Evolutionary conservation across 2,888 invertebrate genomes (phyloP).

Genomic region (Pasiphila rectangulata): DNA sequence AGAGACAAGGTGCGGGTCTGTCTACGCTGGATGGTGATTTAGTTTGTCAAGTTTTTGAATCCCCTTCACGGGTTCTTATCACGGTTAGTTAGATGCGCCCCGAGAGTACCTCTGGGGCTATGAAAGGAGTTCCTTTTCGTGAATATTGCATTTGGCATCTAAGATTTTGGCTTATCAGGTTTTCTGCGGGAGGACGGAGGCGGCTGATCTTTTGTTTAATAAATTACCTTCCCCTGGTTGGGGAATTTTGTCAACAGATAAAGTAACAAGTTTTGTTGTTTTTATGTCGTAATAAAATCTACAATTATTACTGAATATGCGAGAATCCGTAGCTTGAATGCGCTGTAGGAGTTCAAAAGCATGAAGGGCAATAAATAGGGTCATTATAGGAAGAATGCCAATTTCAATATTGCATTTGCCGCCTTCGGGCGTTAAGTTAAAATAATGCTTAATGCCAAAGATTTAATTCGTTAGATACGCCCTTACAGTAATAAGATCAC

Average conservation of each 20-base stretch:
- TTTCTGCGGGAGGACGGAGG: conserved; percentile 32
- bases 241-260: conserved; percentile 17
- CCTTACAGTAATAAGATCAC: no score
- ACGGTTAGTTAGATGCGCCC: conserved; percentile 69
- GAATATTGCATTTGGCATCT: conserved; percentile 68
- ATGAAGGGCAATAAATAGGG: conserved; percentile 45
- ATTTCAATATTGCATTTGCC: conserved; percentile 31
- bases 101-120: conserved; percentile 52
- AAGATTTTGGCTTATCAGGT: conserved; percentile 55
- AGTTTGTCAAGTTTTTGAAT: conserved; percentile 60
- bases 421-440: conserved; percentile 38
- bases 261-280: conserved; percentile 13
- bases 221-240: conserved; percentile 38
- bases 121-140: conserved; percentile 60
- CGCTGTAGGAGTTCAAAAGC: conserved; percentile 29
- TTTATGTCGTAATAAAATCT: conserved; percentile 20
- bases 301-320: conserved; percentile 19
- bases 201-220: conserved; percentile 44
- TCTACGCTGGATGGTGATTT: conserved; percentile 50
- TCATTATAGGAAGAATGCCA: conserved; percentile 46
- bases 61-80: conserved; percentile 62
- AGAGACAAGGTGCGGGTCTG: conserved; percentile 36
- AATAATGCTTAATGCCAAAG: conserved; percentile 49
- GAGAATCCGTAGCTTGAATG: conserved; percentile 22
- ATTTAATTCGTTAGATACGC: no score